Conservation (phyloP, 2,888 invertebrate genomes). For the Ferrisia virgata region DNA sequence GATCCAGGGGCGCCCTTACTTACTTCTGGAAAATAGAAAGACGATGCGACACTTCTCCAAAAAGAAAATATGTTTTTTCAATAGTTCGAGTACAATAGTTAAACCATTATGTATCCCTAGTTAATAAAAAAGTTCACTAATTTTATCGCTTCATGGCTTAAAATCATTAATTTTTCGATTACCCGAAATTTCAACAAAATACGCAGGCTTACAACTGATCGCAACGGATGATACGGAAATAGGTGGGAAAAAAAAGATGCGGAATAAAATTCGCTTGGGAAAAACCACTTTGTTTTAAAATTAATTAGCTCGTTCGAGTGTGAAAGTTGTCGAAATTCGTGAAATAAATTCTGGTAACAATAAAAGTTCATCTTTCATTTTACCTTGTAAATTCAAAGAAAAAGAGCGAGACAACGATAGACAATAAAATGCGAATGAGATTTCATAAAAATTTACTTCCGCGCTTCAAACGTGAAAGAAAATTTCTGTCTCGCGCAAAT, state of each 20-base stretch:
- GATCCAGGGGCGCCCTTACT: too few relatives aligned
- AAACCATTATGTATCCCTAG: neutral
- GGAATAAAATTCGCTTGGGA: neutral
- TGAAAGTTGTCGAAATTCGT: neutral
- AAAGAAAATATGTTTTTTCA: too few relatives aligned
- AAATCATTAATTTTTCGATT: neutral
- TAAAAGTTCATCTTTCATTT: neutral
- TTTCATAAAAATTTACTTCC: neutral
- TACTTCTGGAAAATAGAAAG: too few relatives aligned
- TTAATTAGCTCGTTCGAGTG: neutral
- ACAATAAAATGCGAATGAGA: neutral
- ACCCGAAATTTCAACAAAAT: neutral
- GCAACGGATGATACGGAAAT: too few relatives aligned
- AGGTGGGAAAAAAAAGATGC: neutral
- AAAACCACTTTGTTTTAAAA: neutral
- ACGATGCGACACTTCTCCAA: too few relatives aligned
- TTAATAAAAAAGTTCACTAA: neutral
- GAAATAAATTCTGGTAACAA: neutral
- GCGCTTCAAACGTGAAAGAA: neutral
- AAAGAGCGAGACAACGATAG: neutral
- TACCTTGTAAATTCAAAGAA: conserved; percentile 1
- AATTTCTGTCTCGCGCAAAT: neutral
- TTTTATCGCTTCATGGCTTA: neutral
- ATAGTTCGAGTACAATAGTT: neutral
- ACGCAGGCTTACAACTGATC: too few relatives aligned